These are phyloP conservation scores for Urechis unicinctus DNA, from an alignment of 2,888 invertebrate species.

Conservation along the genomic window DNA sequence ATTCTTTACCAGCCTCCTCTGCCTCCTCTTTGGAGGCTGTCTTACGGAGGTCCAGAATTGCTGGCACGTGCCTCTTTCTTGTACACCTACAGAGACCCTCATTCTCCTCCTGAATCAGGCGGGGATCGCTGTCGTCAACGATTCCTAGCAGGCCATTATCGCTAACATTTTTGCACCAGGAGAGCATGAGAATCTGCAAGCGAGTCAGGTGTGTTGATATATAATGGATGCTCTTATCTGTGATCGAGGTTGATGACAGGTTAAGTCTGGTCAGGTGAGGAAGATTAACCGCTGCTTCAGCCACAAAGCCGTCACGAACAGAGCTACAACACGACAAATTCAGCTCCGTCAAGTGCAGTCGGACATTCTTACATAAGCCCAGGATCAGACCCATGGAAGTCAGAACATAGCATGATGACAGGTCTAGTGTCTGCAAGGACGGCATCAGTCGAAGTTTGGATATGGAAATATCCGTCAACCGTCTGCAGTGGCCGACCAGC, in stretches of 20 bases:
- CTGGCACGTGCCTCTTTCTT: constrained; percentile 9
- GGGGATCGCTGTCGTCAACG: constrained; percentile 5
- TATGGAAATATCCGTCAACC: constrained; percentile 62
- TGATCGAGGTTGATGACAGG: constrained; percentile 65
- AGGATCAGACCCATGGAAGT: constrained; percentile 60
- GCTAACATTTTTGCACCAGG: constrained; percentile 64
- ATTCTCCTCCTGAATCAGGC: constrained; percentile 19
- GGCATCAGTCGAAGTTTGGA: constrained; percentile 54
- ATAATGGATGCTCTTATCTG: constrained; percentile 62
- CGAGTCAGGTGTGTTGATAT: constrained; percentile 61
- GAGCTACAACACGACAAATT: constrained; percentile 37
- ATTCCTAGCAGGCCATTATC: constrained; percentile 63
- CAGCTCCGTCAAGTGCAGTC: constrained; percentile 18
- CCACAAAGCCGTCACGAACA: constrained; percentile 61
- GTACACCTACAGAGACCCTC: constrained; percentile 30
- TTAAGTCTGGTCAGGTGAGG: constrained; percentile 60
- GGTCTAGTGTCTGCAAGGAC: constrained; percentile 59
- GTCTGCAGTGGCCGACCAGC: constrained; percentile 61
- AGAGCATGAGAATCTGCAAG: constrained; percentile 60
- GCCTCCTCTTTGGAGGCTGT: not conserved
- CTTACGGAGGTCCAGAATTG: constrained; percentile 32
- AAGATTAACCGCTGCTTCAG: constrained; percentile 59
- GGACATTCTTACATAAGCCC: constrained; percentile 54
- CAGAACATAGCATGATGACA: constrained; percentile 64
- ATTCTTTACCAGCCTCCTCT: not conserved